Conservation (phyloP, 2,797 vertebrate genomes). For the Benthosema pterotum region DNA sequence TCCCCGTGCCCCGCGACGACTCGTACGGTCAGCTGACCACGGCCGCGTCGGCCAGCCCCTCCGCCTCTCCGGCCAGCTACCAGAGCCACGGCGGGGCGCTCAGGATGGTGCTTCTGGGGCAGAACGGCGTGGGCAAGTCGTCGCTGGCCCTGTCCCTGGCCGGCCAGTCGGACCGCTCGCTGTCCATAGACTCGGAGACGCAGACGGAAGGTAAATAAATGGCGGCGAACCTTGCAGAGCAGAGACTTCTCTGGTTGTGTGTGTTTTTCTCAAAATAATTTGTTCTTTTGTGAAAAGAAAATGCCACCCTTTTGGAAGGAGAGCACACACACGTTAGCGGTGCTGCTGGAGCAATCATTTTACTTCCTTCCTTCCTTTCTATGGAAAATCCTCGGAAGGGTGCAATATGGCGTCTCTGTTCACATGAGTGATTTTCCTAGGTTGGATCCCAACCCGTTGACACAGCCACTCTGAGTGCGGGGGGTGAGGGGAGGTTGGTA, state of each 20-base stretch:
- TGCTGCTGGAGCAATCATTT: no score
- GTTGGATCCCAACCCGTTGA: no score
- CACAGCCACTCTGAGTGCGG: no score
- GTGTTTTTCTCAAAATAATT: no score
- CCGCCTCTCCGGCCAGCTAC: conserved; percentile 52
- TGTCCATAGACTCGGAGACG: conserved; percentile 83
- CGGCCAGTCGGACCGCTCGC: conserved; percentile 81
- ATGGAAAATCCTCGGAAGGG: no score
- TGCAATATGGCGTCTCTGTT: no score
- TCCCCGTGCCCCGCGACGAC: conserved; percentile 71
- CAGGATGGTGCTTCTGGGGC: conserved; percentile 86
- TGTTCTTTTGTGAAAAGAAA: no score
- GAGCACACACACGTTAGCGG: no score
- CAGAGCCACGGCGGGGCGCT: conserved; percentile 73
- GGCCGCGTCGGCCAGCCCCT: conserved; percentile 6
- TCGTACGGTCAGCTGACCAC: conserved; percentile 67
- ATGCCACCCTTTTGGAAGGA: no score
- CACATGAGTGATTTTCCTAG: no score
- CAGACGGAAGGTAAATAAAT: conserved; percentile 80
- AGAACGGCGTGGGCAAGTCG: conserved; percentile 91
- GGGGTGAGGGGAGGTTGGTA: no score
- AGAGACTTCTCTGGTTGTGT: conserved; percentile 4
- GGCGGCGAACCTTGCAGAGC: conserved; percentile 20
- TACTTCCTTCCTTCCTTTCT: no score
- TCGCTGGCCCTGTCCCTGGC: conserved; percentile 87